These are phyloP conservation scores for Uria lomvia DNA, from an alignment of 2,113 vertebrate species.

Conservation along the genomic window DNA sequence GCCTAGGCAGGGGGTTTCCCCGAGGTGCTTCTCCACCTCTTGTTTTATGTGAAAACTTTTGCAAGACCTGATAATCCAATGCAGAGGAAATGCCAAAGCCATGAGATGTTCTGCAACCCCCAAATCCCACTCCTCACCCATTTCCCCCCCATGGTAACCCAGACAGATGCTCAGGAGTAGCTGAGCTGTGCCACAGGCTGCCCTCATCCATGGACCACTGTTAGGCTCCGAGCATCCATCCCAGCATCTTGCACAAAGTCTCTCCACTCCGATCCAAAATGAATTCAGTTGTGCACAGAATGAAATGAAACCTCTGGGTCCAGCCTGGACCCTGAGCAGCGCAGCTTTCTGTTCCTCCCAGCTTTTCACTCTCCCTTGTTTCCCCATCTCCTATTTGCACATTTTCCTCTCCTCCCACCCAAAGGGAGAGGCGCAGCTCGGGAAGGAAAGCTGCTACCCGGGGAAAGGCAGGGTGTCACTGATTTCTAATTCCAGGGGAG, in stretches of 20 bases:
- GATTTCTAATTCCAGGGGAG: background rate
- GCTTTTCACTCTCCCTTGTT: background rate
- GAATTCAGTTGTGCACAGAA: background rate
- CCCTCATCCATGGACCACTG: background rate
- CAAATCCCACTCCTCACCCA: background rate
- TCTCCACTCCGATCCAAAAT: background rate
- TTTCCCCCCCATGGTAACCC: fast-evolving
- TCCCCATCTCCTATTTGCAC: background rate
- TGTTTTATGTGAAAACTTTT: background rate
- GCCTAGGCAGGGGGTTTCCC: background rate
- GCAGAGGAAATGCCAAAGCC: background rate
- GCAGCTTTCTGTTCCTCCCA: fast-evolving
- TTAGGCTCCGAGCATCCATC: fast-evolving
- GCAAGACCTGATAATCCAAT: background rate
- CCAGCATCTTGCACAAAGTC: background rate
- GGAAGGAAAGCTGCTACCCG: background rate
- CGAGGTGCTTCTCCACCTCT: background rate
- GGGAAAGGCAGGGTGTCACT: background rate
- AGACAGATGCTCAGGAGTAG: background rate
- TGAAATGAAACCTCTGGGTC: background rate
- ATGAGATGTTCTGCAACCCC: background rate
- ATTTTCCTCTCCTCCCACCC: fast-evolving
- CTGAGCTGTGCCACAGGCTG: background rate
- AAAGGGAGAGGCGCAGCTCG: background rate
- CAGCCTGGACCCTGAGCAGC: no score